These are phyloP conservation scores for Sebastes oblongus DNA, from an alignment of 2,797 vertebrate species.

Conservation along the genomic window DNA sequence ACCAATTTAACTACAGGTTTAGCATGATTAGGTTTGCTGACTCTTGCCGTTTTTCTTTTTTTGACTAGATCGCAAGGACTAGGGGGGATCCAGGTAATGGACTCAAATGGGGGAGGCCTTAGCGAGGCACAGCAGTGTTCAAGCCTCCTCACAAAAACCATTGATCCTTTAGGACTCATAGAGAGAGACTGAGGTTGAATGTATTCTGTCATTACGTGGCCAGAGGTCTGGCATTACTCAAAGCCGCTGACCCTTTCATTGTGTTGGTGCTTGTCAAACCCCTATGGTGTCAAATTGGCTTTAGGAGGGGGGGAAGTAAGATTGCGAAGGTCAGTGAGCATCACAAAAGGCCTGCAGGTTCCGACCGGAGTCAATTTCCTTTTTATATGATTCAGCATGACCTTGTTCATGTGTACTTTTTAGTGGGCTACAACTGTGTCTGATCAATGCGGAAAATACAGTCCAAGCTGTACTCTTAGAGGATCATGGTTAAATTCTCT, in stretches of 20 bases:
- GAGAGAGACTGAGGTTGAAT: conserved; percentile 39
- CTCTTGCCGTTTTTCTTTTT: conserved; percentile 1
- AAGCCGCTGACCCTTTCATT: conserved; percentile 35
- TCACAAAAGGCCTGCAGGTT: conserved; percentile 24
- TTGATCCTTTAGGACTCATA: conserved; percentile 33
- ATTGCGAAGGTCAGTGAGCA: conserved; percentile 37
- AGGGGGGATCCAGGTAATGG: background rate
- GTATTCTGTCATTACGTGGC: conserved; percentile 52
- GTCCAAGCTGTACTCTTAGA: background rate
- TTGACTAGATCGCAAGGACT: background rate
- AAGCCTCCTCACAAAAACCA: conserved; percentile 35
- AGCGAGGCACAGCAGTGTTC: conserved; percentile 11
- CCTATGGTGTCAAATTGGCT: conserved; percentile 20
- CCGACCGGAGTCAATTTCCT: conserved; percentile 3
- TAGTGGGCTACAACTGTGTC: background rate
- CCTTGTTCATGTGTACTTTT: conserved; percentile 3
- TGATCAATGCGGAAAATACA: conserved; percentile 5
- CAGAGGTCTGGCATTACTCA: conserved; percentile 47
- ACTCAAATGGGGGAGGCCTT: background rate
- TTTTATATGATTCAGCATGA: conserved; percentile 5
- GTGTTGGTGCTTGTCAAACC: conserved; percentile 20
- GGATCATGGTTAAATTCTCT: background rate
- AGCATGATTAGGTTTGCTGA: conserved; percentile 60
- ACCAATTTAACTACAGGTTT: conserved; percentile 58
- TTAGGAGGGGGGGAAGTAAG: background rate